phyloP scores from a whole-genome alignment of 2,888 invertebrate species.

The Melanargia galathea region DNA sequence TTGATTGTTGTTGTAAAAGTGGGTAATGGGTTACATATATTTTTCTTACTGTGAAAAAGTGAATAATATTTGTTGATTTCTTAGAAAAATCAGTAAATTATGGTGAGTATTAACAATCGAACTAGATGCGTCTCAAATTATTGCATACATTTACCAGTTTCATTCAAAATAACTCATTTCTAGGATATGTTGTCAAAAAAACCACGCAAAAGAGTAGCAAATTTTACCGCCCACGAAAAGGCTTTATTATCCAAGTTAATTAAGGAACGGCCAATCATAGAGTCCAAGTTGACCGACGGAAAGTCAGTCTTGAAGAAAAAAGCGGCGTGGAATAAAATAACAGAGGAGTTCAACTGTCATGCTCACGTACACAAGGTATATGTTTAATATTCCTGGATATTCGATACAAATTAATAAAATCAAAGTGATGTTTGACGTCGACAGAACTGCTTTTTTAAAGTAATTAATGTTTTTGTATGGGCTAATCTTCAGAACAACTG shows the following conservation, averaged over 20 bases:
- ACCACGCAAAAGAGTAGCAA: constrained; percentile 1
- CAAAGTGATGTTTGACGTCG: too few relatives aligned
- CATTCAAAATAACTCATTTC: not conserved
- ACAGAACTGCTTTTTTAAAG: too few relatives aligned
- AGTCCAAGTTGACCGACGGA: not conserved
- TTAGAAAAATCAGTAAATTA: not conserved
- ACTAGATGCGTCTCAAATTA: not conserved
- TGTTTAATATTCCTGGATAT: not conserved
- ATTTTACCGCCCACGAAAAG: not conserved
- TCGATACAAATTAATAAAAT: too few relatives aligned
- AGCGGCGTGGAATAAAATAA: not conserved
- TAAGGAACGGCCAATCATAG: not conserved
- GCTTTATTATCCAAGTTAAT: not conserved
- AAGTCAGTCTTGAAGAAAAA: not conserved
- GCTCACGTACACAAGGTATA: not conserved
- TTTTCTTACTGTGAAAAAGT: not conserved
- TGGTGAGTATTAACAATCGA: not conserved
- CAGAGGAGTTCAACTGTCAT: not conserved
- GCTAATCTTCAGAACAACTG: too few relatives aligned
- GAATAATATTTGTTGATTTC: not conserved
- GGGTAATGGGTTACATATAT: too few relatives aligned
- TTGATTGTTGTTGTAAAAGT: too few relatives aligned
- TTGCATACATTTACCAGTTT: not conserved
- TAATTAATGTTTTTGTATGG: too few relatives aligned
- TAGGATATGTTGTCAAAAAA: not conserved